phyloP scores from a whole-genome alignment of 2,797 vertebrate species.

The Antennarius maculatus region DNA sequence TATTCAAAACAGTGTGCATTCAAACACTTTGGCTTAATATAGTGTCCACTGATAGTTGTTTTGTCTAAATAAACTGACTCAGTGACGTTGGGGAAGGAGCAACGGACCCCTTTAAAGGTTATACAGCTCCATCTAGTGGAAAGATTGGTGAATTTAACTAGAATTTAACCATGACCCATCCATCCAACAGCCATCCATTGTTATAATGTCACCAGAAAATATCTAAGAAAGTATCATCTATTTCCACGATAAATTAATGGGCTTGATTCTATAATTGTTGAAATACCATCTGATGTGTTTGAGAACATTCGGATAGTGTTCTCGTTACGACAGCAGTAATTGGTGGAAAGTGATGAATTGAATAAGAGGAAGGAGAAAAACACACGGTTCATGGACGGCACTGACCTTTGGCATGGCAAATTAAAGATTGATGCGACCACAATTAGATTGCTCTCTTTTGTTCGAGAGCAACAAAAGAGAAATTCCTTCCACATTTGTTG shows the following conservation, averaged over 20 bases:
- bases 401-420: constrained; percentile 9
- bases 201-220: not conserved
- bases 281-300: not conserved
- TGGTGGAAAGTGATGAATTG: not conserved
- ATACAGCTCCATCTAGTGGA: constrained; percentile 55
- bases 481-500: too few species aligned
- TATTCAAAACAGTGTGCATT: not conserved
- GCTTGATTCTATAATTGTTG: not conserved
- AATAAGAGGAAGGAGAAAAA: constrained; percentile 9
- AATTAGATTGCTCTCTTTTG: constrained; percentile 1
- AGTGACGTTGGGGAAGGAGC: not conserved
- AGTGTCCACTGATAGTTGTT: not conserved
- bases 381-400: constrained; percentile 5
- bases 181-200: too few species aligned
- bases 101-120: not conserved
- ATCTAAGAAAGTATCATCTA: not conserved
- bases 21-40: not conserved
- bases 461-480: not conserved
- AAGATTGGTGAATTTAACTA: not conserved
- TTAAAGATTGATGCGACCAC: constrained; percentile 8
- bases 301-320: not conserved
- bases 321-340: not conserved
- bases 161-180: too few species aligned
- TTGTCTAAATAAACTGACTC: not conserved
- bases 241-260: not conserved